Evolutionary conservation across 2,113 vertebrate species (phyloP).

Genomic region (Pollachius pollachius): DNA sequence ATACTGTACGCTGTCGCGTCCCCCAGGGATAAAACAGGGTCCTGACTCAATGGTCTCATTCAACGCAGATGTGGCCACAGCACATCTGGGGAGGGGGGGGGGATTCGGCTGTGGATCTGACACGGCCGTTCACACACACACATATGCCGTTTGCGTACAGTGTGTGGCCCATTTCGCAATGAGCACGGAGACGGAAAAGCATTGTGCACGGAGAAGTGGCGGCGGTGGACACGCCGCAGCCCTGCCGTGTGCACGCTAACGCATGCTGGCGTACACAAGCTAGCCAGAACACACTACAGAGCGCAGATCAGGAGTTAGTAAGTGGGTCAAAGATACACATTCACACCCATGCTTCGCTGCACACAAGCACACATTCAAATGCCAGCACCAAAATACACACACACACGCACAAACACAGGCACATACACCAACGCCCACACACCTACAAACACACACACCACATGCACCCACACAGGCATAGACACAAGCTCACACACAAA

Average conservation of each 20-base stretch:
- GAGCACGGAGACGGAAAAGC: not conserved
- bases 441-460: not conserved
- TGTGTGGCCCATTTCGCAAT: not conserved
- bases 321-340: too few species aligned
- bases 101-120: not conserved
- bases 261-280: too few species aligned
- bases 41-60: slow-evolving; percentile 38
- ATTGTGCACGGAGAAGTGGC: too few species aligned
- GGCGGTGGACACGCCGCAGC: too few species aligned
- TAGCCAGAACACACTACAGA: too few species aligned
- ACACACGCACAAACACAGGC: not conserved
- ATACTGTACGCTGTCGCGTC: not conserved
- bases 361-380: not conserved
- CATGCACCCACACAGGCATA: not conserved
- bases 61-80: slow-evolving; percentile 56
- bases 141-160: not conserved
- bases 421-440: not conserved
- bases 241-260: too few species aligned
- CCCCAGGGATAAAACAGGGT: slow-evolving; percentile 29
- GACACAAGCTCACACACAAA: too few species aligned
- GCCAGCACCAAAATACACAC: not conserved
- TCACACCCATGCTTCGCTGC: not conserved
- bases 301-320: too few species aligned
- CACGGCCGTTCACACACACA: not conserved
- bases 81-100: slow-evolving; percentile 13